phyloP scores from a whole-genome alignment of 1,140 invertebrate species.

The Drosophila jambulina region DNA sequence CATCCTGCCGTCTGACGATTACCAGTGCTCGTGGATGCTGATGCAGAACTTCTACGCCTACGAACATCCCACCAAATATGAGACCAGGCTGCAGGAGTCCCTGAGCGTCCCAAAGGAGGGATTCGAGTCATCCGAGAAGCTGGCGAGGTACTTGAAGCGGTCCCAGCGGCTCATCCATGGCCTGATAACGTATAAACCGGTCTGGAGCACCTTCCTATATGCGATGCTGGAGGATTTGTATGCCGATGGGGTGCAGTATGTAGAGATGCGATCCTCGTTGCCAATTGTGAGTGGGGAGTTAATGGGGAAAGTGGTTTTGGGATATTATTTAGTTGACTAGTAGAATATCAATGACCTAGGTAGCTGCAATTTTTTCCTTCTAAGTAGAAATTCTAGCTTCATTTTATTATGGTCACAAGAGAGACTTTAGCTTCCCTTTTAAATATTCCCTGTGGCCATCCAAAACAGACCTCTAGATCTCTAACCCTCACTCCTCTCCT shows the following conservation, averaged over 20 bases:
- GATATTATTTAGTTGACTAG: no score
- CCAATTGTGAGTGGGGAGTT: conserved; percentile 71
- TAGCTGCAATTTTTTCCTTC: no score
- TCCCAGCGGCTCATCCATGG: conserved; percentile 88
- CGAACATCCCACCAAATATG: background rate
- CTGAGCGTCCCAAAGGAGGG: conserved; percentile 23
- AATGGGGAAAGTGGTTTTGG: no score
- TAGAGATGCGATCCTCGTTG: conserved; percentile 89
- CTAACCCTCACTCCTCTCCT: background rate
- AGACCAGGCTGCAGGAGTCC: conserved; percentile 8
- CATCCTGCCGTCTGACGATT: conserved; percentile 56
- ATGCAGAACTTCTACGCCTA: conserved; percentile 86
- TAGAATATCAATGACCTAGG: no score
- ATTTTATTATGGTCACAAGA: no score
- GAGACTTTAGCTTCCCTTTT: no score
- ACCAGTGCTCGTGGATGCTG: conserved; percentile 87
- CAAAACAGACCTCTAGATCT: background rate
- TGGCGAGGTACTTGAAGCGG: conserved; percentile 88
- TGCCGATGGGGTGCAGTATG: conserved; percentile 91
- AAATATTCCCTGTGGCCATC: no score
- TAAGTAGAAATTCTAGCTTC: no score
- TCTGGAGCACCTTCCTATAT: conserved; percentile 90
- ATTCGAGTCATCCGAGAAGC: conserved; percentile 87
- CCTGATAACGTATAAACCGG: conserved; percentile 89
- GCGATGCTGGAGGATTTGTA: conserved; percentile 89